Conservation (phyloP, 2,113 vertebrate species). For the Chlorodrepanis virens region DNA sequence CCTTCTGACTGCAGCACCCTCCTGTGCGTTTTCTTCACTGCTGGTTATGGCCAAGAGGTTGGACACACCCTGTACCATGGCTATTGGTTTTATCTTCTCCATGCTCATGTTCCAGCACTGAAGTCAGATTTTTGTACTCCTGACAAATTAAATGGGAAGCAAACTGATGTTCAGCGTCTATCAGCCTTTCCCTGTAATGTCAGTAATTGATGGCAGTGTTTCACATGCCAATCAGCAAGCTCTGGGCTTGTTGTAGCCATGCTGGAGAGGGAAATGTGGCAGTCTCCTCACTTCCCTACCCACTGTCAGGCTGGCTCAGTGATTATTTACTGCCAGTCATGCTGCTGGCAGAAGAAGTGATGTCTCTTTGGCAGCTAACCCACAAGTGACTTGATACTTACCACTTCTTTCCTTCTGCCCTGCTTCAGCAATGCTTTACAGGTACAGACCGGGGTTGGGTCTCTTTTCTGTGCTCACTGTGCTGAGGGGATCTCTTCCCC, state of each 20-base stretch:
- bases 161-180: not conserved
- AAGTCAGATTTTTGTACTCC: not conserved
- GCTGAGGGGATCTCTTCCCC: not conserved
- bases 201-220: not conserved
- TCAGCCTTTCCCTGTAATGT: not conserved
- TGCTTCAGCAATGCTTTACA: not conserved
- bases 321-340: not conserved
- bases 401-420: not conserved
- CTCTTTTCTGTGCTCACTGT: not conserved
- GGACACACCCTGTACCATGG: rapidly evolving
- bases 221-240: not conserved
- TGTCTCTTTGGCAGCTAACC: not conserved
- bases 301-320: not conserved
- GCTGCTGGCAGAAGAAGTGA: not conserved
- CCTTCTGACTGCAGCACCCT: not conserved
- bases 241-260: not conserved
- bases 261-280: not conserved
- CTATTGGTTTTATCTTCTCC: not conserved
- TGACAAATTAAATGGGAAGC: not conserved
- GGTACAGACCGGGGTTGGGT: rapidly evolving
- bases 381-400: not conserved
- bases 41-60: not conserved
- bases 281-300: not conserved
- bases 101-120: rapidly evolving
- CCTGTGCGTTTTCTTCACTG: not conserved